phyloP scores from a whole-genome alignment of 2,113 vertebrate species.

The Toxostoma redivivum region DNA sequence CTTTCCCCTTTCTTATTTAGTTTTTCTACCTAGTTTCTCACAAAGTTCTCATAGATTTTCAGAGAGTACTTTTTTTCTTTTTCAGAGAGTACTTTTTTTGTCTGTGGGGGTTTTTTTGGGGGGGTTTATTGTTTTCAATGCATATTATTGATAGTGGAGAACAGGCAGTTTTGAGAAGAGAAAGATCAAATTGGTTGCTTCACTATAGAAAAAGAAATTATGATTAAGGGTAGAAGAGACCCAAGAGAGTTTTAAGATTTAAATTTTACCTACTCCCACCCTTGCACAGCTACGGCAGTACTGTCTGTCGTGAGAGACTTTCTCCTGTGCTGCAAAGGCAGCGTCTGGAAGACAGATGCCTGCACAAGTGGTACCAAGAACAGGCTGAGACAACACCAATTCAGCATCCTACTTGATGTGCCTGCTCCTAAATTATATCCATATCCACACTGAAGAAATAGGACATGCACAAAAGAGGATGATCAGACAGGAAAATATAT shows the following conservation, averaged over 20 bases:
- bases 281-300: background rate
- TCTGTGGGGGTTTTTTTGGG: fast-evolving
- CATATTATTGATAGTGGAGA: background rate
- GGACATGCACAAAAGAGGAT: background rate
- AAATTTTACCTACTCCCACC: slow-evolving; percentile 9
- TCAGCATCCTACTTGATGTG: background rate
- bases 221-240: background rate
- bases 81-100: background rate
- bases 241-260: background rate
- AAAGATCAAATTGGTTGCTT: background rate
- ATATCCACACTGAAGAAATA: background rate
- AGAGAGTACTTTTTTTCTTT: background rate
- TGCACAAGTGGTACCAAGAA: slow-evolving; percentile 1
- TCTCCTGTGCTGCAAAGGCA: slow-evolving; percentile 10
- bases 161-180: background rate
- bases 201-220: background rate
- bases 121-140: background rate
- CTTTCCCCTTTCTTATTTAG: background rate
- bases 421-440: slow-evolving; percentile 5
- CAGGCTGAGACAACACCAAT: background rate
- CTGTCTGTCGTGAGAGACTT: background rate
- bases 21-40: background rate
- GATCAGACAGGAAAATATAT: background rate
- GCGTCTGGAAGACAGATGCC: background rate
- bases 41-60: background rate